Percentiles rank a stretch among this genome's conserved stretches.
These are phyloP conservation scores for Drosophila borborema DNA, from an alignment of 2,888 invertebrate species.

Conservation along the genomic window DNA sequence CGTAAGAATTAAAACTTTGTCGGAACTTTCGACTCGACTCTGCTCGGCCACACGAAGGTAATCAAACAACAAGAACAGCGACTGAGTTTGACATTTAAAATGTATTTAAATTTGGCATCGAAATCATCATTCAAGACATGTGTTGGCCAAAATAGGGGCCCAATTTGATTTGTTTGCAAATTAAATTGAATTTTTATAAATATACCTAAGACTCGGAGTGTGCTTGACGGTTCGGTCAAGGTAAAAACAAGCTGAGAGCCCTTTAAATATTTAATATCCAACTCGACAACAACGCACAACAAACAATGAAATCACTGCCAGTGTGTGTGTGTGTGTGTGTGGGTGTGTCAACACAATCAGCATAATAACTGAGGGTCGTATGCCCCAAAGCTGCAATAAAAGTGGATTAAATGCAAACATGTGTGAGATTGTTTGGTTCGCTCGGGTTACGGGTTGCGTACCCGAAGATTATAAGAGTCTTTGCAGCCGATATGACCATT, in stretches of 20 bases:
- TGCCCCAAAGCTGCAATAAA: conserved; percentile 59
- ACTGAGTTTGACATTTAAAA: conserved; percentile 8
- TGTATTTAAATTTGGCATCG: conserved; percentile 5
- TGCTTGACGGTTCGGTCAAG: conserved; percentile 24
- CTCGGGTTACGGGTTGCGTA: conserved; percentile 14
- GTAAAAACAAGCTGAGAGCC: conserved; percentile 36
- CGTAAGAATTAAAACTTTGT: conserved; percentile 19
- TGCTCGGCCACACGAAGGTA: not conserved
- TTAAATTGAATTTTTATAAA: conserved; percentile 49
- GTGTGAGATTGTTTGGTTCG: conserved; percentile 47
- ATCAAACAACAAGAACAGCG: conserved; percentile 1
- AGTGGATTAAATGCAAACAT: conserved; percentile 77
- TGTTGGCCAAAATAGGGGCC: not conserved
- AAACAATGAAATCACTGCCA: conserved; percentile 6
- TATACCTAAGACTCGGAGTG: conserved; percentile 1
- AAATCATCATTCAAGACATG: conserved; percentile 2
- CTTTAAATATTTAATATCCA: conserved; percentile 63
- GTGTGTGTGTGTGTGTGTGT: not conserved
- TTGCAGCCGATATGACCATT: conserved; percentile 21
- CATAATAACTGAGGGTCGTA: conserved; percentile 65
- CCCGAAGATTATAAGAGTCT: conserved; percentile 25
- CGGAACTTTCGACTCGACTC: conserved; percentile 7
- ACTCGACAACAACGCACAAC: conserved; percentile 36
- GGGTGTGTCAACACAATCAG: conserved; percentile 73
- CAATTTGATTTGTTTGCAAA: conserved; percentile 16